Conservation (phyloP, 2,888 invertebrate genomes). For the Nomada lathburiana region DNA sequence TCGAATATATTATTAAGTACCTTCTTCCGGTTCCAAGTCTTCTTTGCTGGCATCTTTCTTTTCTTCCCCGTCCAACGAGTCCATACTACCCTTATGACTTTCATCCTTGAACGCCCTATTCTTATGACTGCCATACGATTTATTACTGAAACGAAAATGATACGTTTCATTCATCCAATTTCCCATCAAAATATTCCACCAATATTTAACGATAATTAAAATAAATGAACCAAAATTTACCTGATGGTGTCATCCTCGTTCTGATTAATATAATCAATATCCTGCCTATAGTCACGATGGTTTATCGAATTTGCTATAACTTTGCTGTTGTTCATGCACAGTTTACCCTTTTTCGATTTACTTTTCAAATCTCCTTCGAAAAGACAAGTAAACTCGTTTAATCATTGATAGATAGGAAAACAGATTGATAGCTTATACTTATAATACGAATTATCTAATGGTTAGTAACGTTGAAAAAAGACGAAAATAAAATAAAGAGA, state of each 20-base stretch:
- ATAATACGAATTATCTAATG: neutral
- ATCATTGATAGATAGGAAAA: neutral
- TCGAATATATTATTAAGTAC: constrained; percentile 22
- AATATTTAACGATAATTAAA: neutral
- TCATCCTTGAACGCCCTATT: constrained; percentile 95
- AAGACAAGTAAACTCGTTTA: constrained; percentile 62
- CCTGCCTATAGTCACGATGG: constrained; percentile 91
- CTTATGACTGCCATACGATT: constrained; percentile 96
- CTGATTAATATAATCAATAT: constrained; percentile 90
- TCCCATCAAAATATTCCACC: neutral
- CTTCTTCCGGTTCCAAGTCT: constrained; percentile 93
- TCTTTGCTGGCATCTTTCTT: constrained; percentile 96
- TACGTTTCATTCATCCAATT: neutral
- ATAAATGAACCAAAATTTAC: constrained; percentile 69
- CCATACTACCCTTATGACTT: constrained; percentile 95
- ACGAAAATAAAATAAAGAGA: neutral
- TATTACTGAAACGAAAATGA: constrained; percentile 88
- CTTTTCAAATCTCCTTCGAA: constrained; percentile 90
- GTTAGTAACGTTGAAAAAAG: neutral
- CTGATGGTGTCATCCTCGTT: constrained; percentile 86
- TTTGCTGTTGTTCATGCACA: constrained; percentile 92
- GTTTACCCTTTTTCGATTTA: constrained; percentile 93
- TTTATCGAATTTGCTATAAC: constrained; percentile 92
- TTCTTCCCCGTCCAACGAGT: constrained; percentile 92
- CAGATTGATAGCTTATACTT: neutral